Evolutionary conservation across 2,888 invertebrate species (phyloP), one percentile per base, ranked within the genome.

Genomic region (Meiosimyza platycephala): DNA sequence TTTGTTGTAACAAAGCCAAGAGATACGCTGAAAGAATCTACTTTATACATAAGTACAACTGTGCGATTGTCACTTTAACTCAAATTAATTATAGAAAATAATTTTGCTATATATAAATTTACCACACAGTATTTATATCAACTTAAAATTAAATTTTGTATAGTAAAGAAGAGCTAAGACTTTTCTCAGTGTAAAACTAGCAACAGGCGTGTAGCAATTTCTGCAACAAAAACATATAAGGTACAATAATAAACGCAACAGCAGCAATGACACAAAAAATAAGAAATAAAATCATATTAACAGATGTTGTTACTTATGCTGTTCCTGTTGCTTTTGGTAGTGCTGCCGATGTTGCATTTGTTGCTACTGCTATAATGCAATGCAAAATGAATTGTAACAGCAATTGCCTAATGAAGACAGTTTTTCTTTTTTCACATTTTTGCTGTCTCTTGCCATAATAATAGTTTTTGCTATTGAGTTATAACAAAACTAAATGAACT

Each of bases 391-490:
- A 62, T 74, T 74, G 75, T 70, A n/a, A 33, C 50, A 54, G 72
- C 40, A 40, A 72, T 74, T 76, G 71, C 76, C 77, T 77, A 80
- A 81, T 80, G 80, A 80, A 76, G 55, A 77, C 75, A 76, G 73
- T 73, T 77, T 60, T 18, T 70, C 47, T 54, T 54, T 50, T 15
- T 65, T 62, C 72, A 71, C 75, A 63, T 73, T 65, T 74, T 69
- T 76, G 76, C 63, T 73, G 65, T 78, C 1, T 62, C 40, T 15
- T 33, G 13, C 33, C 60, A 40, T 62, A 62, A 62, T 62, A 62
- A 62, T 62, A 62, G 3, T 40, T 40, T 40, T 9, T 7, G 60
- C 16, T 16, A 62, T 62, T 62, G 16, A 62, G 11, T 62, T 40
- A 62, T 62, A 62, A n/a, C 16, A 62, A 62, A 62, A 62, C 15